Base-by-base conservation (phyloP, 2,797 vertebrate species). In the Galaxias olidus region DNA sequence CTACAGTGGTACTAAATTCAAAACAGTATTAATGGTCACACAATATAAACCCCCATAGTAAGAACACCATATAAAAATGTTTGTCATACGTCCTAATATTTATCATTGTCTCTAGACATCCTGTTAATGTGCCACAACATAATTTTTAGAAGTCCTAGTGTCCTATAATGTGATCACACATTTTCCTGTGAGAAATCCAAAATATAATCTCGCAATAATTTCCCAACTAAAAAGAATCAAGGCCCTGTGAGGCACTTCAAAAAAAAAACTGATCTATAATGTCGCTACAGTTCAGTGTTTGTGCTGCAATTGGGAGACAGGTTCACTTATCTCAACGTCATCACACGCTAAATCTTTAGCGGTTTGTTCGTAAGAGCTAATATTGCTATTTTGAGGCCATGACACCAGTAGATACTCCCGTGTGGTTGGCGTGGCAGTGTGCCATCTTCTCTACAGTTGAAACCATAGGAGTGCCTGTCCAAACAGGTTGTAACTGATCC, bases 371-470 rank as follows among this genome's bases (percentile, higher is more conserved):
- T 63, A 84, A 80, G 84, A 79, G 71, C 78, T 82, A 71, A 81
- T 91, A 89, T 91, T 92, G 89, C 89, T 90, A 79, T 68, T 71
- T 84, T 71, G 81, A 87, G 83, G 79, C 81, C 55, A 40, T 71
- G 74, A 79, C 76, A 80, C 79, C 58, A 58, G 63, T 45, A 72
- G 46, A 72, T 85, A 79, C 72, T 81, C 76, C 66, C 59, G 63
- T 54, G 66, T 66, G 51, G 72, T 76, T 50, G 49, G 40, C 9
- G 10, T 84, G 86, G 87, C 88, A 87, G 86, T 81, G 79, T 79
- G 30, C 30, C 68, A 70, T 79, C 49, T 68, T 82, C 73, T 78
- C 71, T 78, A 74, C 40, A 69, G 65, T 77, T 68, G 73, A 52
- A 60, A 56, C 68, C 69, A 77, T 66, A 68, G 41, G 30, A 30